phyloP scores from a whole-genome alignment of 2,113 vertebrate species.

The Ariopsis seemanni region DNA sequence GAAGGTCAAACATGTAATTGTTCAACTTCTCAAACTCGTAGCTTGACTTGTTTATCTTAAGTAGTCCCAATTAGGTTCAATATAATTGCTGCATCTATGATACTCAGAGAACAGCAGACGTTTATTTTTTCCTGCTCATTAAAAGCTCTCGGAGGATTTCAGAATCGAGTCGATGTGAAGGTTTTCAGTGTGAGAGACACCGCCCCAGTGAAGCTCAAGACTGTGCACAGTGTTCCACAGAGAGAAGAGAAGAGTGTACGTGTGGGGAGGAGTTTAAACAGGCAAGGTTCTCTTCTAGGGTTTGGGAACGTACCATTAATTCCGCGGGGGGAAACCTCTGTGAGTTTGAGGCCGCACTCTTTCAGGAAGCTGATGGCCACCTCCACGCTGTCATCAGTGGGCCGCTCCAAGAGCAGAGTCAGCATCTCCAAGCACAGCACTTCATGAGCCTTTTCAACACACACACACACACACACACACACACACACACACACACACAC shows the following conservation, averaged over 20 bases:
- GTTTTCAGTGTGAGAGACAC: neutral
- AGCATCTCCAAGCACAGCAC: constrained; percentile 97
- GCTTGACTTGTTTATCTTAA: neutral
- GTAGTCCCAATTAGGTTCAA: neutral
- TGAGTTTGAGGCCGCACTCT: constrained; percentile 95
- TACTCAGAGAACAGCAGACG: neutral
- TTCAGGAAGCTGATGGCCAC: constrained; percentile 96
- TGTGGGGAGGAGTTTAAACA: neutral
- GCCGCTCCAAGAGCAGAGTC: constrained; percentile 92
- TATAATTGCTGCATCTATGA: neutral
- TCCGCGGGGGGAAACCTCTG: constrained; percentile 92
- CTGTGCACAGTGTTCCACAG: neutral
- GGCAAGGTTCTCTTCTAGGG: neutral
- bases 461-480: neutral
- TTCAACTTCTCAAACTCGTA: neutral
- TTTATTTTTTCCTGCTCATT: neutral
- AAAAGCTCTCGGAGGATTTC: neutral
- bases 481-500: neutral
- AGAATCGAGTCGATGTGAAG: neutral
- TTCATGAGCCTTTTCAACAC: constrained; percentile 84
- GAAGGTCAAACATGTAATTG: constrained; percentile 5
- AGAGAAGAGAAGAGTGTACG: neutral
- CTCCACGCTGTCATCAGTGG: constrained; percentile 97
- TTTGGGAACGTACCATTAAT: constrained; percentile 81
- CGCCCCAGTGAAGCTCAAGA: neutral